Conservation (phyloP, 1,140 invertebrate genomes). For the Acromyrmex charruanus region DNA sequence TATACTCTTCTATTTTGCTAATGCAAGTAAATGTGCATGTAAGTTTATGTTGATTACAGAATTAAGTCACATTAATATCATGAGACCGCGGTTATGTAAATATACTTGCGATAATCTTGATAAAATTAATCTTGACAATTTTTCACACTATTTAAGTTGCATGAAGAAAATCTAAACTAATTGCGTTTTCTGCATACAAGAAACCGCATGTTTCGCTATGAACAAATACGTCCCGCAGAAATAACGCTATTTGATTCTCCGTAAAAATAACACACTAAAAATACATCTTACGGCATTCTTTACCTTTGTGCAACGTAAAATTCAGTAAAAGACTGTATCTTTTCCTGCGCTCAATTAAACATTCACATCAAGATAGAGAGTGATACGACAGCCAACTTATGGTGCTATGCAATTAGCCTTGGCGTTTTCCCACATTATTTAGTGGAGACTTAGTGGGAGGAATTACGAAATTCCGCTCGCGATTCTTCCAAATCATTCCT, state of each 20-base stretch:
- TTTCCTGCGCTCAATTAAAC: conserved; percentile 30
- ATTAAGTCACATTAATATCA: not conserved
- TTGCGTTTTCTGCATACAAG: not conserved
- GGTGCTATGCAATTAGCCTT: conserved; percentile 71
- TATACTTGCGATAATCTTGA: conserved; percentile 18
- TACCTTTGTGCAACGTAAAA: conserved; percentile 14
- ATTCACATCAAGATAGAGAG: conserved; percentile 54
- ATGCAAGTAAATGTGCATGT: not conserved
- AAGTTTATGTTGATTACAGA: not conserved
- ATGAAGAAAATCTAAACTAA: not conserved
- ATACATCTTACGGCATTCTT: conserved; percentile 11
- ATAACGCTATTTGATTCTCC: not conserved
- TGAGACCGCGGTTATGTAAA: not conserved
- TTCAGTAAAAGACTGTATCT: conserved; percentile 19
- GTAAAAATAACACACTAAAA: conserved; percentile 20
- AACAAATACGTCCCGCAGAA: not conserved
- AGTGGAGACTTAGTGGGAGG: conserved; percentile 53
- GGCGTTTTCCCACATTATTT: conserved; percentile 76
- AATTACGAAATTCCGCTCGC: conserved; percentile 69
- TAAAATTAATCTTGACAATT: conserved; percentile 28
- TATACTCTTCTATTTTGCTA: not conserved
- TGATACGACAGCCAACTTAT: conserved; percentile 56
- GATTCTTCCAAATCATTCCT: conserved; percentile 51
- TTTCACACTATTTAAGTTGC: not conserved
- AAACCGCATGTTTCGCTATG: not conserved